Conservation (phyloP, 2,888 invertebrate genomes). For the Drosophila greeni region DNA sequence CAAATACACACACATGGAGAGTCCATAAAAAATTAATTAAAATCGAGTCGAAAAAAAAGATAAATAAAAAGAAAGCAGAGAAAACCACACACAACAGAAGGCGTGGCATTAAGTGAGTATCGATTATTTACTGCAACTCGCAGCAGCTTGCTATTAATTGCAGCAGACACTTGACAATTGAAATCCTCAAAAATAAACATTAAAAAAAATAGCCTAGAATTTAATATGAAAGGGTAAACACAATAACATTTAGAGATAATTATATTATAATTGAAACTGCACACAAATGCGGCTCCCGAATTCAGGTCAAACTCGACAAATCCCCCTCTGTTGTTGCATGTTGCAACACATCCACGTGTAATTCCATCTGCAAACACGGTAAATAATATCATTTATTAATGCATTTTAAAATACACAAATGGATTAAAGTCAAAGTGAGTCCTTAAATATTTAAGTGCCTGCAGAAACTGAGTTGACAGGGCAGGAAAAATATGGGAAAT, state of each 20-base stretch:
- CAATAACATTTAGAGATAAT: not conserved
- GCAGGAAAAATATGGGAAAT: not conserved
- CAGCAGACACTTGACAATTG: conserved; percentile 28
- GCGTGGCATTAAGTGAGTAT: conserved; percentile 18
- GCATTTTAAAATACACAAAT: conserved; percentile 4
- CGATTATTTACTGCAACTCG: conserved; percentile 32
- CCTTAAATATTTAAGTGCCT: conserved; percentile 5
- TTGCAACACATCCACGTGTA: too few species aligned
- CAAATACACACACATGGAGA: conserved; percentile 28
- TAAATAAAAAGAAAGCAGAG: not conserved
- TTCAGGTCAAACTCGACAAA: not conserved
- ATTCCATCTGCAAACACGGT: conserved; percentile 7
- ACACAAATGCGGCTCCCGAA: not conserved
- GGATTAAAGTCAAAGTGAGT: conserved; percentile 5
- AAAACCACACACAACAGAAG: not conserved
- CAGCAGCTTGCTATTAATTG: conserved; percentile 32
- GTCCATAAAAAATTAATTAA: conserved; percentile 72
- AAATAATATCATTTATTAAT: conserved; percentile 19
- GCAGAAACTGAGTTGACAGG: not conserved
- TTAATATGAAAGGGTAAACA: not conserved
- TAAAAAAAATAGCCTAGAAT: not conserved
- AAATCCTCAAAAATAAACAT: too few species aligned
- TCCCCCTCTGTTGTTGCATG: too few species aligned
- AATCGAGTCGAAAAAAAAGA: conserved; percentile 43
- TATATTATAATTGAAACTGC: not conserved